Evolutionary conservation across 2,113 vertebrate genomes (phyloP).

Genomic region (Trochalopteron elliotii): DNA sequence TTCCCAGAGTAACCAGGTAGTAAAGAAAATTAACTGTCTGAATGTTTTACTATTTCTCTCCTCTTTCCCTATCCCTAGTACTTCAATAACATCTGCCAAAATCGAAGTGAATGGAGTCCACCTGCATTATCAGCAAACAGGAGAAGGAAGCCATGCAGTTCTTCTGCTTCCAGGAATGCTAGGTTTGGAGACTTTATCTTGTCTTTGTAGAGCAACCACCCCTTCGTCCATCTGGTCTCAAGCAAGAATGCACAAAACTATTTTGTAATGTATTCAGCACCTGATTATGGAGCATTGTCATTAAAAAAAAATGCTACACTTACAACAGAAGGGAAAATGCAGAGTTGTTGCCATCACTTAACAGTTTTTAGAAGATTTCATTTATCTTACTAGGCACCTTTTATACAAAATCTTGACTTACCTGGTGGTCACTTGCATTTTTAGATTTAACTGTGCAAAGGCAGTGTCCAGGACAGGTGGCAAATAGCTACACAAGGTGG

Average conservation of each 20-base stretch:
- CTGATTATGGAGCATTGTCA: not conserved
- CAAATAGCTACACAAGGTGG: not conserved
- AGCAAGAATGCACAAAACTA: not conserved
- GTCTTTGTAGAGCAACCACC: not conserved
- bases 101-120: constrained; percentile 84
- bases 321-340: not conserved
- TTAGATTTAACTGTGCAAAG: not conserved
- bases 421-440: not conserved
- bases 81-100: constrained; percentile 72
- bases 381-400: not conserved
- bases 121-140: constrained; percentile 83
- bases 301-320: not conserved
- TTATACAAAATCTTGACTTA: not conserved
- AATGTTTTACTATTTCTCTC: constrained; percentile 25
- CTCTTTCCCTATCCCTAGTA: constrained; percentile 59
- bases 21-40: not conserved
- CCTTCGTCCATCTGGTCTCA: not conserved
- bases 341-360: not conserved
- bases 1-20: not conserved
- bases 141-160: constrained; percentile 81
- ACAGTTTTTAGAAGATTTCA: not conserved
- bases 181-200: constrained; percentile 72
- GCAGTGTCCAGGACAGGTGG: not conserved
- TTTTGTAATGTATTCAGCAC: not conserved
- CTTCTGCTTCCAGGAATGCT: constrained; percentile 89